A percentile compares a stretch with the other conserved stretches of the same genome.
These are phyloP conservation scores for Tachyglossus aculeatus DNA, from an alignment of 2,797 vertebrate species.

Conservation along the genomic window DNA sequence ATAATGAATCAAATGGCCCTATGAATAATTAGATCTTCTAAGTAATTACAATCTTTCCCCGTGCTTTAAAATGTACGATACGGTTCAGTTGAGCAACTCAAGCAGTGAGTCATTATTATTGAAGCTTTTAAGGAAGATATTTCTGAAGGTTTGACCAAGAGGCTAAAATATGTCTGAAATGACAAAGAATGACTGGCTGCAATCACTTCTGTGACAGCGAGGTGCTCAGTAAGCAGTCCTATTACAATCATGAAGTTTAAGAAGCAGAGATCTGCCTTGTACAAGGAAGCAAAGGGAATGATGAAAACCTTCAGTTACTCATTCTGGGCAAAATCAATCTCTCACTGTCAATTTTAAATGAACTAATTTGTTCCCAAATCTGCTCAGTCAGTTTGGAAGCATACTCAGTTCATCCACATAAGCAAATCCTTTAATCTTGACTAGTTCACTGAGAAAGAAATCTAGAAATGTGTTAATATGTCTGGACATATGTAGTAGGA, in stretches of 20 bases:
- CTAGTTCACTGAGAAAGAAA: constrained; percentile 90
- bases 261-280: constrained; percentile 76
- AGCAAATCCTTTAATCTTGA: constrained; percentile 99
- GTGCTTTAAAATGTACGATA: constrained; percentile 80
- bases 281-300: constrained; percentile 78
- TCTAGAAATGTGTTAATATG: constrained; percentile 93
- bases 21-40: constrained; percentile 76
- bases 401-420: constrained; percentile 92
- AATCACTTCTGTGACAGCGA: constrained; percentile 81
- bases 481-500: constrained; percentile 92
- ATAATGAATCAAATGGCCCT: constrained; percentile 76
- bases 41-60: constrained; percentile 80
- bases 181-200: constrained; percentile 81
- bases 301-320: constrained; percentile 83
- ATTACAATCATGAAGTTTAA: constrained; percentile 82
- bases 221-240: constrained; percentile 81
- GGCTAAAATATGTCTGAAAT: constrained; percentile 82
- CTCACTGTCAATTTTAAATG: constrained; percentile 91
- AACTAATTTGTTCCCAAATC: constrained; percentile 96
- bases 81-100: constrained; percentile 76
- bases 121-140: constrained; percentile 83
- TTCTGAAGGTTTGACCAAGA: constrained; percentile 79
- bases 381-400: constrained; percentile 92
- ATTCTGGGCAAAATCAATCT: constrained; percentile 88
- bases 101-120: constrained; percentile 80